phyloP scores from a whole-genome alignment of 2,888 invertebrate species.

The Oligia fasciuncula region DNA sequence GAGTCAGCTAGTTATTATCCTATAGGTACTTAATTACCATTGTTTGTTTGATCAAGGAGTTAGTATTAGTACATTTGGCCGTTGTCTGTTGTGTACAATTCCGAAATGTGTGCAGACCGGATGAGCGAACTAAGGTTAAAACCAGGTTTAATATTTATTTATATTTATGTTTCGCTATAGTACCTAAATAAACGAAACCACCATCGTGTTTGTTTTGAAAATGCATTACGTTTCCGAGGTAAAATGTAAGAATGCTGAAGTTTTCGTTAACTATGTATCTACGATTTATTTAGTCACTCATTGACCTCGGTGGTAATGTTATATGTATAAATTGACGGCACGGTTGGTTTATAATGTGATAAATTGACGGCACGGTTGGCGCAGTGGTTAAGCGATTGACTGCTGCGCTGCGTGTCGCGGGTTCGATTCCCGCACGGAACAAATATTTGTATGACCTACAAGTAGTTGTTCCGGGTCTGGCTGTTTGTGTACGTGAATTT shows the following conservation, averaged over 20 bases:
- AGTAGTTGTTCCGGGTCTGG: too few relatives aligned
- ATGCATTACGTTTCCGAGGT: neutral
- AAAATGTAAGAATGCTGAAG: neutral
- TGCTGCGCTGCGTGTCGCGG: too few relatives aligned
- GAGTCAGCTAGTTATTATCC: neutral
- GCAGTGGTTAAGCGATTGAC: too few relatives aligned
- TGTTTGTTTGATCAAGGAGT: constrained; percentile 23
- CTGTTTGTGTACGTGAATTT: too few relatives aligned
- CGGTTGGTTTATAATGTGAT: too few relatives aligned
- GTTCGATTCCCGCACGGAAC: too few relatives aligned
- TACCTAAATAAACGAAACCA: constrained; percentile 14
- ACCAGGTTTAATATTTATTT: constrained; percentile 31
- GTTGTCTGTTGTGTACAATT: constrained; percentile 12
- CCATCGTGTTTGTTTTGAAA: constrained; percentile 20
- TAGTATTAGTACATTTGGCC: constrained; percentile 3
- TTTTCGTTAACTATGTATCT: neutral
- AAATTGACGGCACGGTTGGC: too few relatives aligned
- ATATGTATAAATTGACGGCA: too few relatives aligned
- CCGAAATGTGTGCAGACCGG: constrained; percentile 2
- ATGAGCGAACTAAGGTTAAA: constrained; percentile 27
- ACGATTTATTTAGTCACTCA: neutral
- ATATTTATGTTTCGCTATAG: constrained; percentile 4
- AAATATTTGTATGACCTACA: too few relatives aligned
- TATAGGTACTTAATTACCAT: neutral
- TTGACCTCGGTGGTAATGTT: neutral